A percentile compares a stretch with the other conserved stretches of the same genome.
These are phyloP conservation scores for Cebus imitator DNA, from an alignment of 2,113 vertebrate genomes.

Conservation along the genomic window DNA sequence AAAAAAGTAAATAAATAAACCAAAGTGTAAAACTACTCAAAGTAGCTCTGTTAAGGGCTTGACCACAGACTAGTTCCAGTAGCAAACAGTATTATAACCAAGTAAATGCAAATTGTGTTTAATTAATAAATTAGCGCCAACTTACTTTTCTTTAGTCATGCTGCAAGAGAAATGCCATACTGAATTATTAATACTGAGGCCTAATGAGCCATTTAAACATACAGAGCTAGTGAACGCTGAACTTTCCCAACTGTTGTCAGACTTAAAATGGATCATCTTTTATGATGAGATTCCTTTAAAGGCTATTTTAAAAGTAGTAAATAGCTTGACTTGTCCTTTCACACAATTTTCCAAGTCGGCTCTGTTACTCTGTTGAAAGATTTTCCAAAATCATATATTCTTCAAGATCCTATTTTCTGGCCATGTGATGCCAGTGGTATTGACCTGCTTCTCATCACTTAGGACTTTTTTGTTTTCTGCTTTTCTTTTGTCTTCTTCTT, in stretches of 20 bases:
- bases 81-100: neutral
- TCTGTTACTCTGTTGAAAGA: neutral
- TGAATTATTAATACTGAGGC: conserved; percentile 1
- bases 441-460: neutral
- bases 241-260: conserved; percentile 14
- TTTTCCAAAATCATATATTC: neutral
- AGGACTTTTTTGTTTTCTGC: neutral
- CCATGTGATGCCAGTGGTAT: neutral
- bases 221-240: neutral
- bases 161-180: neutral
- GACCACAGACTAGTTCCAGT: neutral
- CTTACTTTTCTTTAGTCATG: conserved; percentile 43
- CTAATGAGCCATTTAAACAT: neutral
- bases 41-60: neutral
- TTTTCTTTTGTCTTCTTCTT: neutral
- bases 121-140: conserved; percentile 18
- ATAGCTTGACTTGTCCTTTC: neutral
- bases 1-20: too few relatives aligned
- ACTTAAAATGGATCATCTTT: neutral
- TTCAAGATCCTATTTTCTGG: neutral
- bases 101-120: conserved; percentile 14
- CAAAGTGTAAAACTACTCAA: conserved; percentile 30
- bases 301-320: conserved; percentile 8
- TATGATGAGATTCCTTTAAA: neutral
- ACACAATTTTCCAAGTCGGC: conserved; percentile 3